Percentiles rank a stretch among this genome's conserved stretches.
Conservation (phyloP, 2,113 vertebrate species). For the Sphaerodactylus townsendi region DNA sequence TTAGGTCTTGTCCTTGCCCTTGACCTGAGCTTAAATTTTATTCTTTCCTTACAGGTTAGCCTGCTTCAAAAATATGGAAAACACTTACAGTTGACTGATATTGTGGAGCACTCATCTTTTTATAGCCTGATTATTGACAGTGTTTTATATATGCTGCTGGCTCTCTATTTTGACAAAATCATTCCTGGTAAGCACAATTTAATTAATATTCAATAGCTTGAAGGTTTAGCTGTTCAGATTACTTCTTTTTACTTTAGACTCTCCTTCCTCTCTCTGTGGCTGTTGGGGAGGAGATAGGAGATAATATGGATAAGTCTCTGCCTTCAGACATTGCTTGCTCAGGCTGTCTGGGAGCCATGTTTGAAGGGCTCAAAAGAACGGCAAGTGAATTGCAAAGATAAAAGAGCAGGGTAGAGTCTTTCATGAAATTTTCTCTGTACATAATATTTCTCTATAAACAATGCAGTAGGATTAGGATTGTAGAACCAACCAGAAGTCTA, state of each 20-base stretch:
- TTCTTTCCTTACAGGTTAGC: slow-evolving; percentile 70
- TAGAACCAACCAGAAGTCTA: too few relatives aligned
- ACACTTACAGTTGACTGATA: slow-evolving; percentile 68
- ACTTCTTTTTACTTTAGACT: not conserved
- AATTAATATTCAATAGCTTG: not conserved
- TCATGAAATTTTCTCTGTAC: too few relatives aligned
- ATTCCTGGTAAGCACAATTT: slow-evolving; percentile 79
- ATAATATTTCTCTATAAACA: too few relatives aligned
- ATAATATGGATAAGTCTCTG: too few relatives aligned
- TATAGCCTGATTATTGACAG: slow-evolving; percentile 83
- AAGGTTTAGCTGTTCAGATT: not conserved
- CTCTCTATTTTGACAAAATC: slow-evolving; percentile 87
- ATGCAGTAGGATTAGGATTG: too few relatives aligned
- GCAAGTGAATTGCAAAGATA: too few relatives aligned
- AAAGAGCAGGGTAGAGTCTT: too few relatives aligned
- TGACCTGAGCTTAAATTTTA: not conserved
- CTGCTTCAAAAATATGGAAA: slow-evolving; percentile 79
- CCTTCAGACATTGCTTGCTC: too few relatives aligned
- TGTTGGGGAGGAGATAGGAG: too few relatives aligned
- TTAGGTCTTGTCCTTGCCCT: not conserved
- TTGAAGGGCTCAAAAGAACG: too few relatives aligned
- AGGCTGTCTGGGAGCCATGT: too few relatives aligned
- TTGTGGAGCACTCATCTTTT: slow-evolving; percentile 72
- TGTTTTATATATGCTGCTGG: slow-evolving; percentile 82
- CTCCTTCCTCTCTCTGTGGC: not conserved